Conservation (phyloP, 2,113 vertebrate species). For the Chionomys nivalis region DNA sequence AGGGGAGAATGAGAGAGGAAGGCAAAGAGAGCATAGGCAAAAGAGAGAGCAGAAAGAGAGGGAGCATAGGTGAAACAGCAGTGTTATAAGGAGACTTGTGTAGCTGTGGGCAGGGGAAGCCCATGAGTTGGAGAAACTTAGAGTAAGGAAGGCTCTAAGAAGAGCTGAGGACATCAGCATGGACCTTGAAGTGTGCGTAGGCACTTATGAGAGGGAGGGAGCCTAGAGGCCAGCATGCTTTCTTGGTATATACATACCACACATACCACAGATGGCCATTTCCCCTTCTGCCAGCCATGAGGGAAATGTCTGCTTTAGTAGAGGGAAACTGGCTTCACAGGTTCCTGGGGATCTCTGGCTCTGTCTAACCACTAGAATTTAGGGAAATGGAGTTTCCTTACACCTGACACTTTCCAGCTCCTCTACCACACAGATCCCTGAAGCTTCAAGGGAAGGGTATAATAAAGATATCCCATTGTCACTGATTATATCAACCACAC, state of each 20-base stretch:
- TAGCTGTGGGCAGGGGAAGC: neutral
- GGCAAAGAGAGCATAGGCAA: neutral
- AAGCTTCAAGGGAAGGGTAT: neutral
- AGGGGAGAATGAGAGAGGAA: neutral
- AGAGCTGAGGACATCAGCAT: neutral
- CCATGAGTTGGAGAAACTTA: neutral
- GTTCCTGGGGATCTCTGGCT: neutral
- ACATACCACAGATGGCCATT: neutral
- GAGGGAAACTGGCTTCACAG: neutral
- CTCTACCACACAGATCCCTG: neutral
- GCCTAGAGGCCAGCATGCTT: neutral
- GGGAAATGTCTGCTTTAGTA: neutral
- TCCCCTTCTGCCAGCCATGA: neutral
- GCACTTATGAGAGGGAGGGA: neutral
- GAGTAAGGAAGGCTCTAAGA: neutral
- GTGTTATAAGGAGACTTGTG: neutral
- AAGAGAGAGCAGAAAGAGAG: neutral
- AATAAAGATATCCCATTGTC: neutral
- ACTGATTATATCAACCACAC: neutral
- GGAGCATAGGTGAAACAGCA: neutral
- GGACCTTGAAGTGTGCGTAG: neutral
- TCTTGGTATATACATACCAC: neutral
- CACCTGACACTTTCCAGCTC: neutral
- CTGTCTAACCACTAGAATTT: neutral
- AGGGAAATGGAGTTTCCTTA: neutral